Base-by-base conservation (phyloP, 2,113 vertebrate genomes). In the Tragelaphus strepsiceros region DNA sequence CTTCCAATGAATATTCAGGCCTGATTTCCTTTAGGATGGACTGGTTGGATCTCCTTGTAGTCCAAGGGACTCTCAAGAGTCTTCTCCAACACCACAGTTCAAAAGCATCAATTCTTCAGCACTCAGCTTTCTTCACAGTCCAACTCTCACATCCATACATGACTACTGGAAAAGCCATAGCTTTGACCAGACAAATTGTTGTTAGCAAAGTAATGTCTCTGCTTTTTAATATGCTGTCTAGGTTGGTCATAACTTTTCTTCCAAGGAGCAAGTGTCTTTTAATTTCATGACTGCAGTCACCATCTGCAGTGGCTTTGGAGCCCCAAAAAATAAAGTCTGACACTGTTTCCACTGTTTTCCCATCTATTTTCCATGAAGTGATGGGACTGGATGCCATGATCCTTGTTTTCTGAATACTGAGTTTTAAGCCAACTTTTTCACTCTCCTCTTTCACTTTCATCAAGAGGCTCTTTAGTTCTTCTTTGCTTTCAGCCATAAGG, bases 311-410 rank as follows among this genome's bases (percentile, higher is more conserved):
- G 64, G 35, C n/a, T 71, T 71, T 35, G 64, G n/a, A 71, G 4
- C n/a, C n/a, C 9, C 0, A 0, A 11, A 35, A 71, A 71, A 35
- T 35, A 35, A 71, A 71, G 64, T 71, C n/a, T 35, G n/a, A 0
- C 62, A 64, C 30, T 64, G 30, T 64, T 64, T 64, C 32, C 32
- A 67, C 32, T 67, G 17, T 35, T 71, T 71, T n/a, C n/a, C 64
- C 64, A 71, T 71, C 64, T 35, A 71, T 71, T 35, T 71, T 9
- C 64, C 64, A 71, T 71, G 64, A 71, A 71, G n/a, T 71, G 17
- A 71, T 71, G n/a, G n/a, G n/a, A n/a, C 64, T 1, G 0, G 64
- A 35, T 71, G n/a, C 64, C n/a, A 71, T 71, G 64, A 71, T 35
- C 64, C 21, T 71, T 21, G n/a, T 71, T 71, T 71, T 71, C 64